Conservation (phyloP, 2,888 invertebrate species). For the Chydorus sphaericus region DNA sequence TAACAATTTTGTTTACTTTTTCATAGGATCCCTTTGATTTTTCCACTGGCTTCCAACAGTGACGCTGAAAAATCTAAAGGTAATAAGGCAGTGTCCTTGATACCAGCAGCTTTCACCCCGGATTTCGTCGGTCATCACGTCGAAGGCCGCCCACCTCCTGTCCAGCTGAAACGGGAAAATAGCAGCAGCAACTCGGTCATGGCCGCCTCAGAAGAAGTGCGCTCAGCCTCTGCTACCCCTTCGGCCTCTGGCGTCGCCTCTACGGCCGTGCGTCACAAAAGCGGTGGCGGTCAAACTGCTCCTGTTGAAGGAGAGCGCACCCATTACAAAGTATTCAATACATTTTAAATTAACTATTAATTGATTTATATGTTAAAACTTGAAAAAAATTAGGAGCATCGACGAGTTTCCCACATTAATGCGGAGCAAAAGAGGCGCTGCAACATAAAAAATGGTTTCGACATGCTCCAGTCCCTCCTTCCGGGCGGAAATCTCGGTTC, state of each 20-base stretch:
- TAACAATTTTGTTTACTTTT: no score
- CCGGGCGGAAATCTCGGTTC: constrained; percentile 53
- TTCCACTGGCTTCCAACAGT: not conserved
- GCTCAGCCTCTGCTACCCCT: no score
- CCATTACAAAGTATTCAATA: not conserved
- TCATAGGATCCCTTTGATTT: not conserved
- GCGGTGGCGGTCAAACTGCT: no score
- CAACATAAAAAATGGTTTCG: constrained; percentile 93
- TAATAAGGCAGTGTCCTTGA: not conserved
- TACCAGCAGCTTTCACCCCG: not conserved
- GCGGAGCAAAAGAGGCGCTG: constrained; percentile 91
- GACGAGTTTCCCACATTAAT: constrained; percentile 78
- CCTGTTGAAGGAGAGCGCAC: constrained; percentile 3
- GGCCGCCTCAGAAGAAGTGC: no score
- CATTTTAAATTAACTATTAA: not conserved
- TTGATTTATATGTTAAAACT: not conserved
- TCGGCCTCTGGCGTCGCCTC: no score
- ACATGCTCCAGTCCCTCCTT: constrained; percentile 79
- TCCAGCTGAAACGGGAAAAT: no score
- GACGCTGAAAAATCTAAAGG: not conserved
- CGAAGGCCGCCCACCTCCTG: no score
- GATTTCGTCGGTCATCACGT: not conserved
- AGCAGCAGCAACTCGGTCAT: no score
- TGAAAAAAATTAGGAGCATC: constrained; percentile 39
- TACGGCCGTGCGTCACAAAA: not conserved